Evolutionary conservation across 2,888 invertebrate species (phyloP), one percentile per base, ranked within the genome.

Genomic region (Rhingia rostrata): DNA sequence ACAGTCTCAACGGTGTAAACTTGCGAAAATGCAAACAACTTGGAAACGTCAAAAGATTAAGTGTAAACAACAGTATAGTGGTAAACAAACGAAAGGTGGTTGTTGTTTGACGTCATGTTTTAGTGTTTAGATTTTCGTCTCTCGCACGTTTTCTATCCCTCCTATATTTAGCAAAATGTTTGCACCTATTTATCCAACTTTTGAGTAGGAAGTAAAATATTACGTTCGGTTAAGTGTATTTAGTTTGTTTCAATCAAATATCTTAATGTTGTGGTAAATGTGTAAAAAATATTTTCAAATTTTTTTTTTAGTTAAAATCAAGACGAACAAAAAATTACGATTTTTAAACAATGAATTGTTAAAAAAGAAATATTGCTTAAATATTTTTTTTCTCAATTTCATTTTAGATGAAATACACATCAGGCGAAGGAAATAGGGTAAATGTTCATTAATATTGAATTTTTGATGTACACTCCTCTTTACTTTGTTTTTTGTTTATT

Each of bases 331-430:
- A 30, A 14, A 1, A 54, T n/a, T 22, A 22, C n/a, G n/a, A 22
- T 22, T 22, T 22, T 22, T 22, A 22, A 22, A 22, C 22, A 22
- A 22, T 22, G 22, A 22, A 22, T 2, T 22, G 22, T 22, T 9
- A 7, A 7, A n/a, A 66, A 33, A 1, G 54, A 69, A 66, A 60
- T 69, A 54, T 77, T 70, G 63, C 22, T 54, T 56, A 37, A 70
- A 64, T 58, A 70, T 53, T 81, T 81, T 22, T 22, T 87, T 85
- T 78, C 87, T 86, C 69, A 86, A 56, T 90, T 75, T 89, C 87
- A 86, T 90, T 90, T 86, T 89, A 90, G 90, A 87, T 90, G 85
- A 87, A 90, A 86, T 88, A 88, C 87, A 64, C 83, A 54, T 79
- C 83, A 47, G 74, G 39, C 56, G 73, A 73, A 64, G 83, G 83